Percentiles rank a stretch among this genome's conserved stretches.
Conservation (phyloP, 2,797 vertebrate species). For the Xenops minutus region DNA sequence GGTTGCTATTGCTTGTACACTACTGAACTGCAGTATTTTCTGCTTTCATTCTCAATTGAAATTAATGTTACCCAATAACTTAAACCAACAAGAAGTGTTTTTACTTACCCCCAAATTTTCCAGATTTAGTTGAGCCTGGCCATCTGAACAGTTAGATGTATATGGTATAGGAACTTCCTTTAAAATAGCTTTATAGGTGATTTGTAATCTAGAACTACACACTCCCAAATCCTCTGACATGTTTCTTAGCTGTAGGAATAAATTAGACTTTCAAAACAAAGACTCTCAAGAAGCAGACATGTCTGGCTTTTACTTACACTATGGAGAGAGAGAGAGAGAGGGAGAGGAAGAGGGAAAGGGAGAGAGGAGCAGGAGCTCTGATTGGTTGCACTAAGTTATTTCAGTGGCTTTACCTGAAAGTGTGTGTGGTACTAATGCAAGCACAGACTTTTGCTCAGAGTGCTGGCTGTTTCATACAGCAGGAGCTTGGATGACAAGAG, state of each 20-base stretch:
- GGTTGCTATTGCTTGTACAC: rapidly evolving
- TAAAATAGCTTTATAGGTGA: neutral
- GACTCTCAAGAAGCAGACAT: neutral
- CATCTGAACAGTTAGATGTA: neutral
- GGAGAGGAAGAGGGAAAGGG: neutral
- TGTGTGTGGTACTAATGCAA: neutral
- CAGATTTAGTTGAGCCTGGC: neutral
- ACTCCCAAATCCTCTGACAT: too few species aligned
- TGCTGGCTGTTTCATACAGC: neutral
- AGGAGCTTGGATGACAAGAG: neutral
- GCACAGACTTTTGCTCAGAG: neutral
- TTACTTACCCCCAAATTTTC: neutral
- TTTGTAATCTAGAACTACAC: neutral
- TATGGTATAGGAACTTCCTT: neutral
- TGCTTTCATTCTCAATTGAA: neutral
- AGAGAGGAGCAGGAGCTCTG: neutral
- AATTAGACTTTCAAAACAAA: neutral
- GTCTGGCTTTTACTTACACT: neutral
- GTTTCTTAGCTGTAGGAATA: neutral
- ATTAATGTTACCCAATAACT: neutral
- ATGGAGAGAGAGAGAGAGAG: neutral
- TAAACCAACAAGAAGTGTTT: neutral
- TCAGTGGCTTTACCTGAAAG: neutral
- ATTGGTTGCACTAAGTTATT: neutral
- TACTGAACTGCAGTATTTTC: neutral